Evolutionary conservation across 1,140 invertebrate genomes (phyloP).

Genomic region (Bombus sylvicola): DNA sequence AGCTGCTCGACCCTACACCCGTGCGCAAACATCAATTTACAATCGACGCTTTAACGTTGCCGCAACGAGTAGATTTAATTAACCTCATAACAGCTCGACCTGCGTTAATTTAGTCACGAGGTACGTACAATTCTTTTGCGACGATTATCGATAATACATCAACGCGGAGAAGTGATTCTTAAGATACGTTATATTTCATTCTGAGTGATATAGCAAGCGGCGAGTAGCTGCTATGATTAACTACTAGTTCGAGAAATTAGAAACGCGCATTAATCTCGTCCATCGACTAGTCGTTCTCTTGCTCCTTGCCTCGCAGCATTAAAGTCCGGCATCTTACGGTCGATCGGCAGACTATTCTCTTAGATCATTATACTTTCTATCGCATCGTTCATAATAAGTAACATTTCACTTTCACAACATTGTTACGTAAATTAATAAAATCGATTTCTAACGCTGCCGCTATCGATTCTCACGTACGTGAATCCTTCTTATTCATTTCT

Average conservation of each 20-base stretch:
- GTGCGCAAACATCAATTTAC: conserved; percentile 31
- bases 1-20: neutral
- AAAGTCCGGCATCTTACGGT: neutral
- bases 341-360: neutral
- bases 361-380: neutral
- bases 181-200: neutral
- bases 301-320: neutral
- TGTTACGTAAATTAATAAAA: neutral
- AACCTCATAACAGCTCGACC: neutral
- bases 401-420: neutral
- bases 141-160: neutral
- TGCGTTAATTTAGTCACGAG: neutral
- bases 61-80: conserved; percentile 4
- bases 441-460: neutral
- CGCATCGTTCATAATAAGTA: neutral
- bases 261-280: conserved; percentile 3
- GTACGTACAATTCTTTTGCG: neutral
- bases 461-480: neutral
- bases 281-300: neutral
- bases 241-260: neutral
- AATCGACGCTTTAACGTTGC: conserved; percentile 2
- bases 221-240: neutral
- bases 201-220: neutral
- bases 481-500: neutral
- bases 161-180: neutral